Percentiles rank a stretch among this genome's conserved stretches.
These are phyloP conservation scores for Acrossocheilus fasciatus DNA, from an alignment of 2,797 vertebrate genomes.

Conservation along the genomic window DNA sequence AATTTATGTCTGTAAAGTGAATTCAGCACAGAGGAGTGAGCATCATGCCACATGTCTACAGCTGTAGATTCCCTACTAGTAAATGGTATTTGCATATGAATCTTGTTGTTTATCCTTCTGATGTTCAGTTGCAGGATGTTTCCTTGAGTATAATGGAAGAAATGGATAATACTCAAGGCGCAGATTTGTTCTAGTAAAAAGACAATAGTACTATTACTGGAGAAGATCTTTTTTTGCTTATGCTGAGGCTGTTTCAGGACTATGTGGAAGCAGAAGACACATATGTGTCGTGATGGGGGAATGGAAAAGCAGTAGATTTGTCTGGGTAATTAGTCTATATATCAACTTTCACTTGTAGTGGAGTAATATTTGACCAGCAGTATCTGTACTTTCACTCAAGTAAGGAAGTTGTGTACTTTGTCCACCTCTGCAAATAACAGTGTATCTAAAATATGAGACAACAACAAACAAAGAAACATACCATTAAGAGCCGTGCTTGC, in stretches of 20 bases:
- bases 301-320: conserved; percentile 30
- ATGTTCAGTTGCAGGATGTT: conserved; percentile 4
- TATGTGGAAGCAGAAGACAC: conserved; percentile 38
- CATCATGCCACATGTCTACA: not conserved
- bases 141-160: conserved; percentile 1
- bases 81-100: not conserved
- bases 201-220: not conserved
- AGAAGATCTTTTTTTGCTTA: not conserved
- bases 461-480: too few relatives aligned
- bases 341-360: too few relatives aligned
- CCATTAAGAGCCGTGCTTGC: too few relatives aligned
- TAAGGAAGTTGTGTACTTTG: too few relatives aligned
- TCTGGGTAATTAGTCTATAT: conserved; percentile 45
- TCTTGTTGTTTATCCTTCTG: conserved; percentile 1
- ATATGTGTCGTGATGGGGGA: conserved; percentile 45
- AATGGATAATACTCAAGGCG: not conserved
- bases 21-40: not conserved
- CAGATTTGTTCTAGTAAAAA: not conserved
- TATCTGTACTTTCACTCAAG: too few relatives aligned
- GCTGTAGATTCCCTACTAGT: conserved; percentile 1
- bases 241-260: conserved; percentile 3
- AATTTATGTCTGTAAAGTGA: conserved; percentile 12
- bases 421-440: too few relatives aligned
- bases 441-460: too few relatives aligned
- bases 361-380: too few relatives aligned